These are phyloP conservation scores for Acanthurus leucopareius DNA, from an alignment of 2,797 vertebrate species.

Conservation along the genomic window DNA sequence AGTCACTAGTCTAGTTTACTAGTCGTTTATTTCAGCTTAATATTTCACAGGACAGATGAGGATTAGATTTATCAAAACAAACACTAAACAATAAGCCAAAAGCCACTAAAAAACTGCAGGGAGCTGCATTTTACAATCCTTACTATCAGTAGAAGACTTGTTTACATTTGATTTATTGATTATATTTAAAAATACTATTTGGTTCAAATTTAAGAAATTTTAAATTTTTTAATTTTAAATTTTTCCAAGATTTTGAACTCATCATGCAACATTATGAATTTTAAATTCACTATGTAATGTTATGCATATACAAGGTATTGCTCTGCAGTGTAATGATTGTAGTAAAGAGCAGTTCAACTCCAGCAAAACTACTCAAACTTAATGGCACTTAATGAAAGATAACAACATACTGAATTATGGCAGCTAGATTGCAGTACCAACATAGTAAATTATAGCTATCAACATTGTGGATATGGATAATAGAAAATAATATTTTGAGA, in stretches of 20 bases:
- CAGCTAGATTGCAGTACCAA: constrained; percentile 62
- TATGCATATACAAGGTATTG: constrained; percentile 12
- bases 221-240: too few relatives aligned
- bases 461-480: constrained; percentile 34
- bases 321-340: constrained; percentile 26
- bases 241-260: constrained; percentile 7
- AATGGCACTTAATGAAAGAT: constrained; percentile 67
- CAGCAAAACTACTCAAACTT: constrained; percentile 41
- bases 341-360: constrained; percentile 22
- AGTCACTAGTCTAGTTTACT: background rate
- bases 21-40: too few relatives aligned
- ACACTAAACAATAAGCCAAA: background rate
- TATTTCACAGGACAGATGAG: too few relatives aligned
- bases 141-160: background rate
- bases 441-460: constrained; percentile 57
- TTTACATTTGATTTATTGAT: too few relatives aligned
- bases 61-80: too few relatives aligned
- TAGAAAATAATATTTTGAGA: constrained; percentile 30
- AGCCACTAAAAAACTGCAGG: background rate
- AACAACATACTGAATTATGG: constrained; percentile 42
- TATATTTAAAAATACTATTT: too few relatives aligned
- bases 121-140: background rate
- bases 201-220: too few relatives aligned
- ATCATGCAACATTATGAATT: background rate
- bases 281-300: too few relatives aligned